These are phyloP conservation scores for Acleris sparsana DNA, from an alignment of 2,888 invertebrate species.

Conservation along the genomic window DNA sequence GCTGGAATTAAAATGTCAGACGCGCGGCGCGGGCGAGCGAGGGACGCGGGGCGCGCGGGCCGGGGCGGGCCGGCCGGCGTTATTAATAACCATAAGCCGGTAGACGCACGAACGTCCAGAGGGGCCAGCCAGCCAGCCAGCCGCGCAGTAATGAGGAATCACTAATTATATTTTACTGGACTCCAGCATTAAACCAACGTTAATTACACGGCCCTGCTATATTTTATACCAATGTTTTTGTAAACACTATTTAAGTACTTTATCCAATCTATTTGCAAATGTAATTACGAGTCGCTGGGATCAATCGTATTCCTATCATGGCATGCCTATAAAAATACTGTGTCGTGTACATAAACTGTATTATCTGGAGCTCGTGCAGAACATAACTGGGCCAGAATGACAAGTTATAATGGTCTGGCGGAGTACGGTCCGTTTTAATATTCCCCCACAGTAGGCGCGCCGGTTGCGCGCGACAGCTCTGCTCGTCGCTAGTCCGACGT, in stretches of 20 bases:
- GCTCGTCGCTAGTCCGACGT: constrained; percentile 64
- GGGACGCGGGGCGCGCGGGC: constrained; percentile 54
- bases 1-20: constrained; percentile 83
- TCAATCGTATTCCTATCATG: constrained; percentile 12
- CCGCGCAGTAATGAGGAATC: constrained; percentile 82
- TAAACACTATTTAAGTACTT: constrained; percentile 39
- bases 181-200: constrained; percentile 73
- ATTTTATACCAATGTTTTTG: constrained; percentile 48
- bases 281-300: neutral
- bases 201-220: constrained; percentile 59
- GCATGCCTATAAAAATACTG: constrained; percentile 23
- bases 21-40: constrained; percentile 74
- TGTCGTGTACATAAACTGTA: constrained; percentile 28
- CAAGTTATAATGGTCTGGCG: constrained; percentile 64
- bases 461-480: constrained; percentile 75
- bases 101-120: constrained; percentile 84
- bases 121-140: constrained; percentile 73
- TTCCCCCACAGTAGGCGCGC: constrained; percentile 73
- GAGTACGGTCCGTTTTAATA: constrained; percentile 71
- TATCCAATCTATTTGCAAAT: constrained; percentile 34
- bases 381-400: constrained; percentile 53
- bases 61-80: constrained; percentile 65
- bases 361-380: constrained; percentile 26
- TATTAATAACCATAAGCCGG: constrained; percentile 84
- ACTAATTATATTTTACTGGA: constrained; percentile 84